Evolutionary conservation across 2,888 invertebrate species (phyloP), one percentile per base, ranked within the genome.

Genomic region (Enchytraeus crypticus): DNA sequence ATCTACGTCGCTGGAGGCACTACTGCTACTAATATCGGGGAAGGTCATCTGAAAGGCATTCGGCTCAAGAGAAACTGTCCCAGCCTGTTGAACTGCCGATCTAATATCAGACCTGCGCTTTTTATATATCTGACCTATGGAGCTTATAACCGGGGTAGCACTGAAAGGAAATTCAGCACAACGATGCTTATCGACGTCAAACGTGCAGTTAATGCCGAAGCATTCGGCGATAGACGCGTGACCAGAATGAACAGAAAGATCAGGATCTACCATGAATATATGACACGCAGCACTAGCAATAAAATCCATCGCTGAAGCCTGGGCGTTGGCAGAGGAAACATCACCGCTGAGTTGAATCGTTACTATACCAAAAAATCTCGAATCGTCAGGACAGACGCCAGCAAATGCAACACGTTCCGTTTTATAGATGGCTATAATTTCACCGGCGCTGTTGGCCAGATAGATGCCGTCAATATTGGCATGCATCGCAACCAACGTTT

Each of bases 151-250:
- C 14, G 30, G 46, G 11, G 18, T 27, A 1, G 57, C 45, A 2
- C 45, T 30, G 0, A 29, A 11, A 2, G 57, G 57, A 30, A 57
- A 57, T 46, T 57, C 57, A 0, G 46, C 57, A 14, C 57, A 57
- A 21, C 5, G 23, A 30, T 57, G 27, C 2, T n/a, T 29, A 29
- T 57, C 57, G n/a, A 57, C 46, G 21, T 43, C 32, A 5, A 57
- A 29, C 30, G 43, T 45, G 30, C 57, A 57, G n/a, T 29, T 27
- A 21, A 57, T 26, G 43, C 57, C 46, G 27, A 57, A 57, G 18
- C 27, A n/a, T 29, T 43, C 29, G n/a, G 57, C 57, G 32, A 45
- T 57, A 23, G 18, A 18, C 23, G 30, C 2, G 30, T 57, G 57
- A 8, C 14, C 46, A 5, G 26, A n/a, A 32, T 57, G 57, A 27